These are phyloP conservation scores for Microctenopoma steveboyesi DNA, from an alignment of 2,797 vertebrate genomes.

Conservation along the genomic window DNA sequence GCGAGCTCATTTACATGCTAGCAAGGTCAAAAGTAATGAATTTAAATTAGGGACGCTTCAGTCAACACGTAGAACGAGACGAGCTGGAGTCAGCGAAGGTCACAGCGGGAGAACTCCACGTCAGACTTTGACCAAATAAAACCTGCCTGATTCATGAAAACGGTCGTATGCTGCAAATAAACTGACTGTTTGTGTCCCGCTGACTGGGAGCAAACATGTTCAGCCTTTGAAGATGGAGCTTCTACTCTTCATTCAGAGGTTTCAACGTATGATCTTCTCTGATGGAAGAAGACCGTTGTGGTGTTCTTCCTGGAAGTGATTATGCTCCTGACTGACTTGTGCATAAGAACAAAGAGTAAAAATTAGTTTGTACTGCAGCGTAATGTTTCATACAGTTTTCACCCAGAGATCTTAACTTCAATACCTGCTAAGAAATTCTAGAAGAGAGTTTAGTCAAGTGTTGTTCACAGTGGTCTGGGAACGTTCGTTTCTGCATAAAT, in stretches of 20 bases:
- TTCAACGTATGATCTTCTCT: constrained; percentile 1
- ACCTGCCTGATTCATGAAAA: too few species aligned
- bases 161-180: too few species aligned
- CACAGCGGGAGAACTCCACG: background rate
- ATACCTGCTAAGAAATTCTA: background rate
- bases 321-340: background rate
- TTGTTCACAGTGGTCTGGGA: too few species aligned
- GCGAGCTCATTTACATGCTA: constrained; percentile 46
- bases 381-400: background rate
- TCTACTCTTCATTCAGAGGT: background rate
- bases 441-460: background rate
- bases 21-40: constrained; percentile 20
- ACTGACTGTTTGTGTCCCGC: too few species aligned
- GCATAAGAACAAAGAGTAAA: background rate
- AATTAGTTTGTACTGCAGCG: background rate
- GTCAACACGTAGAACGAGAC: background rate
- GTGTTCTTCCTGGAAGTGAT: constrained; percentile 8
- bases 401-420: background rate
- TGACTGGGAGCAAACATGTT: background rate
- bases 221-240: background rate
- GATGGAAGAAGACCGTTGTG: background rate
- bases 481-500: too few species aligned
- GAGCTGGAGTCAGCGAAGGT: background rate
- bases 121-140: background rate
- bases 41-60: constrained; percentile 38